Evolutionary conservation across 2,797 vertebrate species (phyloP).

Genomic region (Rhyacichthys aspro): DNA sequence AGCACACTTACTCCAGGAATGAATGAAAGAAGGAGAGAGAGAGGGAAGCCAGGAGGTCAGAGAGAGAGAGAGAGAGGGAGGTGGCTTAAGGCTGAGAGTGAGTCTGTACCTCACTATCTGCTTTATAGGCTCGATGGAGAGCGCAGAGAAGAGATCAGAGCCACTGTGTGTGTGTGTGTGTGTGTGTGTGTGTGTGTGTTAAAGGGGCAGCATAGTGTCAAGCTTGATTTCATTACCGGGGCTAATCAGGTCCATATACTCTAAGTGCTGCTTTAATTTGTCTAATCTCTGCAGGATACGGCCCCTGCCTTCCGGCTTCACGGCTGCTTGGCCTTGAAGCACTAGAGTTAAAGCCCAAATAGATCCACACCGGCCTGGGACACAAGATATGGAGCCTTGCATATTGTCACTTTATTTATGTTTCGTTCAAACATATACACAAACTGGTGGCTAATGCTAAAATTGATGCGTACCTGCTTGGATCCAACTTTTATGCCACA

Average conservation of each 20-base stretch:
- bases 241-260: constrained; percentile 76
- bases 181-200: constrained; percentile 23
- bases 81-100: constrained; percentile 34
- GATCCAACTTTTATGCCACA: too few species aligned
- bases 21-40: constrained; percentile 43
- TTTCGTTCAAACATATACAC: neutral
- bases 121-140: constrained; percentile 50
- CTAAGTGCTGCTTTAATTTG: constrained; percentile 76
- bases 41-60: neutral
- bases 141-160: constrained; percentile 45
- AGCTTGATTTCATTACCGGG: constrained; percentile 71
- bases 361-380: constrained; percentile 15
- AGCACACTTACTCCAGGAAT: constrained; percentile 93
- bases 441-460: too few species aligned
- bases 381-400: constrained; percentile 4
- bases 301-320: constrained; percentile 48
- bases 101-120: constrained; percentile 35
- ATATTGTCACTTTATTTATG: constrained; percentile 10
- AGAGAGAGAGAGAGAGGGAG: constrained; percentile 15
- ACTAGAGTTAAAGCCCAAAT: constrained; percentile 24
- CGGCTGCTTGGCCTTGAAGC: constrained; percentile 45
- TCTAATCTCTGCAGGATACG: constrained; percentile 69
- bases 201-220: constrained; percentile 56
- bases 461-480: too few species aligned
- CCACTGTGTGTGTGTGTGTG: constrained; percentile 24